Conservation (phyloP, 2,113 vertebrate species). For the Podarcis muralis region DNA sequence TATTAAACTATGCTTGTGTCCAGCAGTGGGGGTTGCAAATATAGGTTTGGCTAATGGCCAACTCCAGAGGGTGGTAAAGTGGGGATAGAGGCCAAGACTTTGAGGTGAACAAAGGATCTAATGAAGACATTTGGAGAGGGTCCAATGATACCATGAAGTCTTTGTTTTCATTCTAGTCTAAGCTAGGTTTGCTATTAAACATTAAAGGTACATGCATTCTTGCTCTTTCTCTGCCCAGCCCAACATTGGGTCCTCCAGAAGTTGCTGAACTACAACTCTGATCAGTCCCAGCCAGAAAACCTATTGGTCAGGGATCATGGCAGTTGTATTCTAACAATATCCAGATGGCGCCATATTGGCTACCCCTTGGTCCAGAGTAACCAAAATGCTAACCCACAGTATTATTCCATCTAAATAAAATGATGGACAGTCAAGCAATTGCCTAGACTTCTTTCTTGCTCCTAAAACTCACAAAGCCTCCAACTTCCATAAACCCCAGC, state of each 20-base stretch:
- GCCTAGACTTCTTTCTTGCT: background rate
- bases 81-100: background rate
- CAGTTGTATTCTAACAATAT: too few relatives aligned
- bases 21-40: background rate
- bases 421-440: background rate
- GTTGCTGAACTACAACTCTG: too few relatives aligned
- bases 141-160: too few relatives aligned
- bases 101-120: background rate
- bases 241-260: too few relatives aligned
- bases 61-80: too few relatives aligned
- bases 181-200: background rate
- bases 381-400: background rate
- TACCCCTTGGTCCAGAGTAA: background rate
- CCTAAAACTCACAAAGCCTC: background rate
- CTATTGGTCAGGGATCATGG: too few relatives aligned
- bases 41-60: background rate
- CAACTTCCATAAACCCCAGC: too few relatives aligned
- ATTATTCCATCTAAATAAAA: conserved; percentile 16
- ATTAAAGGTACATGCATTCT: too few relatives aligned
- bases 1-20: too few relatives aligned
- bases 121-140: background rate
- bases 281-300: too few relatives aligned
- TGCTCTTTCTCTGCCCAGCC: too few relatives aligned
- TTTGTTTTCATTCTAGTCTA: background rate
- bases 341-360: too few relatives aligned